Evolutionary conservation across 1,140 invertebrate genomes (phyloP).

Genomic region (Cotesia glomerata): DNA sequence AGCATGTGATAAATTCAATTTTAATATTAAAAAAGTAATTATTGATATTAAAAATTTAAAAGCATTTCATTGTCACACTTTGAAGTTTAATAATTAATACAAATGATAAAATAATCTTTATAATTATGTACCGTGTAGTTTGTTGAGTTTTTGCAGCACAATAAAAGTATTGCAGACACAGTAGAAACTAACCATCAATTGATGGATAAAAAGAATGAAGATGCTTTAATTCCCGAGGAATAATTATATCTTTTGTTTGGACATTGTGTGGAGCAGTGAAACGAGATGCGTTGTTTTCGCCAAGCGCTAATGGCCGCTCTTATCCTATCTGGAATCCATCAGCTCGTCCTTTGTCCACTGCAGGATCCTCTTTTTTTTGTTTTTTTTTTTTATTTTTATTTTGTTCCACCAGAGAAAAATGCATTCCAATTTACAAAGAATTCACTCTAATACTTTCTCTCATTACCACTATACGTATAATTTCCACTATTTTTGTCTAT

Average conservation of each 20-base stretch:
- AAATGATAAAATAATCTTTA: no score
- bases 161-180: not conserved
- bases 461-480: not conserved
- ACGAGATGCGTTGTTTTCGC: constrained; percentile 34
- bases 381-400: constrained; percentile 29
- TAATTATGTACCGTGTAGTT: no score
- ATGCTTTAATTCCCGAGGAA: constrained; percentile 5
- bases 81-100: no score
- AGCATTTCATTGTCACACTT: no score
- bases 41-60: no score
- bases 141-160: not conserved
- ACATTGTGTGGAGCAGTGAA: not conserved
- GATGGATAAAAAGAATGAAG: not conserved
- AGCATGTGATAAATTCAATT: no score
- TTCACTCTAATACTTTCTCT: not conserved
- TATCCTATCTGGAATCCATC: constrained; percentile 39
- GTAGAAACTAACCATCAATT: not conserved
- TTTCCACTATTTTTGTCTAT: not conserved
- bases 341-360: constrained; percentile 39
- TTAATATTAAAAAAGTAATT: no score
- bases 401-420: constrained; percentile 31
- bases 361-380: constrained; percentile 32
- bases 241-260: constrained; percentile 10
- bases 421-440: constrained; percentile 11
- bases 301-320: constrained; percentile 34